Evolutionary conservation across 2,113 vertebrate species (phyloP).

Genomic region (Sardina pilchardus): DNA sequence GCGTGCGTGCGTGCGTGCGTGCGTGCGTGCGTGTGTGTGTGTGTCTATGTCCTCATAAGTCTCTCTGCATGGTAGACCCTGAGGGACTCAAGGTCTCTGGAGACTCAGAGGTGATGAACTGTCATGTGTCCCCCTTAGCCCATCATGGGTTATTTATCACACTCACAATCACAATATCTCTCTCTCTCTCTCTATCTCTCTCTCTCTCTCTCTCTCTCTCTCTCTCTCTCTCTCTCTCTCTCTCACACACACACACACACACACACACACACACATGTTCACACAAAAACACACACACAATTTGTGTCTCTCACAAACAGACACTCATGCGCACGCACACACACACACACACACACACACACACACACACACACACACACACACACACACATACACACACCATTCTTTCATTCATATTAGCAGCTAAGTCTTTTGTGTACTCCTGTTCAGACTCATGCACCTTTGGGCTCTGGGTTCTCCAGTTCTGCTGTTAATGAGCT

Average conservation of each 20-base stretch:
- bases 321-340: too few relatives aligned
- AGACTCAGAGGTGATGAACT: slow-evolving; percentile 31
- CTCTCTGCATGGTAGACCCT: slow-evolving; percentile 12
- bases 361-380: too few relatives aligned
- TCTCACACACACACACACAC: neutral
- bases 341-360: too few relatives aligned
- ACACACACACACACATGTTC: neutral
- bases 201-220: too few relatives aligned
- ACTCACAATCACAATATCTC: neutral
- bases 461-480: neutral
- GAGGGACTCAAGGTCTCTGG: slow-evolving; percentile 38
- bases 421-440: neutral
- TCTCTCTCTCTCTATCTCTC: too few relatives aligned
- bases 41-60: slow-evolving; percentile 10
- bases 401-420: neutral
- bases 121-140: slow-evolving; percentile 2
- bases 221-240: too few relatives aligned
- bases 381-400: too few relatives aligned
- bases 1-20: neutral
- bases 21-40: slow-evolving; percentile 1
- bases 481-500: neutral
- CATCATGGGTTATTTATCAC: slow-evolving; percentile 21
- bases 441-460: neutral
- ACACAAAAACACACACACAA: neutral
- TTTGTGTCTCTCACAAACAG: too few relatives aligned